Percentiles rank a stretch among this genome's conserved stretches.
Evolutionary conservation across 1,140 invertebrate genomes (phyloP).

Genomic region (Procambarus clarkii): DNA sequence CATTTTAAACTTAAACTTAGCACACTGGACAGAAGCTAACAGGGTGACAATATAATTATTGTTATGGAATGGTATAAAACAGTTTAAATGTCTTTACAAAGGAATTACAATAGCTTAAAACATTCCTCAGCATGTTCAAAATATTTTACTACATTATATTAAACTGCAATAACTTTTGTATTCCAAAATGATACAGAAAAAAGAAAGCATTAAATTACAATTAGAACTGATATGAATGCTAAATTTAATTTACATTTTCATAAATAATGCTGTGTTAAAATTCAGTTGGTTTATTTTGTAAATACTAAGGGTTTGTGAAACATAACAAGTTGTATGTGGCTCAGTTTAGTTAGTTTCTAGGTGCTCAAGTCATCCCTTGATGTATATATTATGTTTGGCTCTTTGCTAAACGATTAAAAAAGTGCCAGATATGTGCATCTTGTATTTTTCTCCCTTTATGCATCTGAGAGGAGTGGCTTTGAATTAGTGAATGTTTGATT

Average conservation of each 20-base stretch:
- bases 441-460: not conserved
- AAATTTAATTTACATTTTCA: not conserved
- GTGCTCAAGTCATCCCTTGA: not conserved
- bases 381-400: not conserved
- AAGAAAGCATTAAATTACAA: not conserved
- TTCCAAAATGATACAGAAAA: not conserved
- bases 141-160: not conserved
- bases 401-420: not conserved
- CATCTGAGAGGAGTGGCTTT: not conserved
- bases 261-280: not conserved
- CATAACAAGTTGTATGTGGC: not conserved
- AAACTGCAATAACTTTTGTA: not conserved
- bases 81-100: not conserved
- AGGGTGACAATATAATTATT: slow-evolving; percentile 7
- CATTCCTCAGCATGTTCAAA: not conserved
- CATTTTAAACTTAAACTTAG: slow-evolving; percentile 14
- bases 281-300: not conserved
- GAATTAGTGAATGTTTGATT: not conserved
- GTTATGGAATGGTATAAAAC: not conserved
- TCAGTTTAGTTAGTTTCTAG: not conserved
- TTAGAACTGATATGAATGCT: not conserved
- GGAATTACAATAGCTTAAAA: no score
- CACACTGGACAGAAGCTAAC: slow-evolving; percentile 3
- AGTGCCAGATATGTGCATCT: not conserved
- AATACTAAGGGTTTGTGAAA: not conserved